Evolutionary conservation across 2,797 vertebrate species (phyloP).

Genomic region (Sebastes elongatus): DNA sequence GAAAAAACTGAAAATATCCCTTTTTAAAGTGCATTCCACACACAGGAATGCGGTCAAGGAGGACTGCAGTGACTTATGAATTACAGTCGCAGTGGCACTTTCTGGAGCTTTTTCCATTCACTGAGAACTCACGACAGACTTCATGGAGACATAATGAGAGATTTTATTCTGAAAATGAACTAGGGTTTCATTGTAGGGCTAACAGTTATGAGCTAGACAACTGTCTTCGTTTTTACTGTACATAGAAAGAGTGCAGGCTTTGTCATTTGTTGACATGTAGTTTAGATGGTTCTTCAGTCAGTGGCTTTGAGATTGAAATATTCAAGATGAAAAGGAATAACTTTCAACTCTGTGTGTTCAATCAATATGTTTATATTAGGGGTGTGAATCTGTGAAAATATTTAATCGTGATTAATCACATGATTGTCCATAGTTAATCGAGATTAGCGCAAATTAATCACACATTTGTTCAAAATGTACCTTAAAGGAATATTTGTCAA

Average conservation of each 20-base stretch:
- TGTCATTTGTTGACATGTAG: not conserved
- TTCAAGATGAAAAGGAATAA: not conserved
- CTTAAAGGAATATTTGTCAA: no score
- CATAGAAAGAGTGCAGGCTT: not conserved
- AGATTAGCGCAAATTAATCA: no score
- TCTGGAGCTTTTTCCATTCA: conserved; percentile 1
- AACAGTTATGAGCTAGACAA: not conserved
- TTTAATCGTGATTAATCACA: no score
- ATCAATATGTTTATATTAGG: no score
- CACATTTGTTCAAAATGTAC: no score
- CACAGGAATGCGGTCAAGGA: conserved; percentile 16
- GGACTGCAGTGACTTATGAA: conserved; percentile 12
- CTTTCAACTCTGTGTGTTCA: not conserved
- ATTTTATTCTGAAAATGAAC: not conserved
- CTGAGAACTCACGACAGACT: not conserved
- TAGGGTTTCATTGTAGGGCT: not conserved
- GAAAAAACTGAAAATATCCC: conserved; percentile 43
- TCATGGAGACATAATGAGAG: not conserved
- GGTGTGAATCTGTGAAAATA: no score
- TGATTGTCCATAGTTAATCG: no score
- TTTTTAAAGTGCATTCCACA: conserved; percentile 40
- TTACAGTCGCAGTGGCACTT: not conserved
- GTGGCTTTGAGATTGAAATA: not conserved
- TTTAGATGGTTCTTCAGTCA: not conserved
- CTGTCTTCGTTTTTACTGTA: not conserved